Conservation (phyloP, 1,140 invertebrate species). For the Drosophila seguyi region DNA sequence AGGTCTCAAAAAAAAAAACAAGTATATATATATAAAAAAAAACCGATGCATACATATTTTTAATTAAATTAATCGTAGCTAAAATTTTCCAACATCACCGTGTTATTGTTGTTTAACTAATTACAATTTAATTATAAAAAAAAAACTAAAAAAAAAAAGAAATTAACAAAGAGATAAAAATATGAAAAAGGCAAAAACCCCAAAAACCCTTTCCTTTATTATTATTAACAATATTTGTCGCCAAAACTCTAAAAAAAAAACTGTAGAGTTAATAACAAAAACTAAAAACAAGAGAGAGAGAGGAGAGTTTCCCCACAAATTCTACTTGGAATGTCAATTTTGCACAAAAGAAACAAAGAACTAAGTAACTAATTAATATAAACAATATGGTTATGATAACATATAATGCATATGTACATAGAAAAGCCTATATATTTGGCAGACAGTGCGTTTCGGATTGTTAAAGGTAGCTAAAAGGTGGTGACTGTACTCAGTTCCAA, state of each 20-base stretch:
- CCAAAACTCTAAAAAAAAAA: conserved; percentile 18
- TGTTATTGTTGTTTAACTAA: conserved; percentile 79
- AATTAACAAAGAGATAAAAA: conserved; percentile 10
- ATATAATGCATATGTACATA: conserved; percentile 28
- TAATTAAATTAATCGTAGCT: conserved; percentile 70
- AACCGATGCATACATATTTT: conserved; percentile 55
- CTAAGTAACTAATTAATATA: conserved; percentile 14
- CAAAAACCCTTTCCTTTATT: conserved; percentile 27
- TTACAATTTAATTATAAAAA: conserved; percentile 34
- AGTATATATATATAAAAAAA: conserved; percentile 1
- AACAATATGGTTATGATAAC: background rate
- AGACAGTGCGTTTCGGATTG: conserved; percentile 4
- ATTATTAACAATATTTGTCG: conserved; percentile 27
- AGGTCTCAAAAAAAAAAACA: conserved; percentile 2
- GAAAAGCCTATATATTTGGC: background rate
- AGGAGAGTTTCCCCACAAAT: conserved; percentile 11
- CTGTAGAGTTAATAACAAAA: conserved; percentile 9
- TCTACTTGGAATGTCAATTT: conserved; percentile 43
- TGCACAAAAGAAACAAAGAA: conserved; percentile 25
- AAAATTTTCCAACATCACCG: conserved; percentile 76
- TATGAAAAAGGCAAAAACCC: conserved; percentile 11
- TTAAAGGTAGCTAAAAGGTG: conserved; percentile 8
- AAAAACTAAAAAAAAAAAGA: conserved; percentile 7
- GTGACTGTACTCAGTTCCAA: too few relatives aligned
- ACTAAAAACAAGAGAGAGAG: background rate